Evolutionary conservation across 2,797 vertebrate genomes (phyloP), one percentile per base, ranked within the genome.

Genomic region (Antennarius maculatus): DNA sequence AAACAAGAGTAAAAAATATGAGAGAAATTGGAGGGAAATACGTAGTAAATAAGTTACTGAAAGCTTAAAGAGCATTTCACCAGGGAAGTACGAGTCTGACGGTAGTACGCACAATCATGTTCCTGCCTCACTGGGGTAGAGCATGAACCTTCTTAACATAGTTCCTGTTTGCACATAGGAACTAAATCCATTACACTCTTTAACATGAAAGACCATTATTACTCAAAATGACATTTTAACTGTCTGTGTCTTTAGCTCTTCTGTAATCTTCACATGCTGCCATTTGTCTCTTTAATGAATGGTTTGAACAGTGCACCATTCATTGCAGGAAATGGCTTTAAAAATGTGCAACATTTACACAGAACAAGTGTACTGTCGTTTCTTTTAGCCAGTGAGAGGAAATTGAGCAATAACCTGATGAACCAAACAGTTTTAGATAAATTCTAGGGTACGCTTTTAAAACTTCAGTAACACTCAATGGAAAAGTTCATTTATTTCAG

Each of bases 221-320:
- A 65, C 60, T 86, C 72, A 82, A 76, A 77, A 64, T 80, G 77
- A 82, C 81, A 82, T 53, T 75, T 41, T 59, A 72, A 65, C 71
- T 66, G 71, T 71, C 51, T 48, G 54, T 66, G 78, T 74, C 61
- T 62, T 73, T 63, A 73, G 57, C 74, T 76, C 72, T 43, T 74
- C 48, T 64, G 66, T 68, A 69, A 80, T 78, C 72, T 62, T 23
- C 72, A n/a, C 31, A 18, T 28, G 15, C 60, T 14, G 58, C 31
- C 61, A 76, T 79, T 69, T 60, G 37, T 82, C 69, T 78, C 9
- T 74, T 55, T 74, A 80, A 80, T 80, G 54, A 77, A 84, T 68
- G 71, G 42, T 54, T 61, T 50, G 41, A 51, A 37, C 66, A 27
- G 9, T 0, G 7, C 5, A 10, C 53, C 11, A 28, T 59, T 45